Base-by-base conservation (phyloP, 1,140 invertebrate species). In the Ips typographus region DNA sequence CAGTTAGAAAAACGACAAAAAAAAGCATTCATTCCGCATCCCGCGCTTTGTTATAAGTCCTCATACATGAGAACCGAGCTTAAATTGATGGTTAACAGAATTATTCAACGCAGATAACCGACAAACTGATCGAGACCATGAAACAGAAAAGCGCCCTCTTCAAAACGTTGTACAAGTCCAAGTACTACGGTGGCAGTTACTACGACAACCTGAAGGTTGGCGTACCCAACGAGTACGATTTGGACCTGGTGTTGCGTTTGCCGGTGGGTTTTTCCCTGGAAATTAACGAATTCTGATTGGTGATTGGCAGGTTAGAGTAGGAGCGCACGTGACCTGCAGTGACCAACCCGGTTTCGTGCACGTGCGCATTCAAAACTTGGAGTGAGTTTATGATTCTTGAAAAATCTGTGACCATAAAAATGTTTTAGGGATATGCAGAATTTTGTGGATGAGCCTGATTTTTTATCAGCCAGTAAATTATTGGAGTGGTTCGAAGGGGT, bases 221-320 rank as follows among this genome's bases (percentile, higher is more conserved):
- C 0, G 79, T 78, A 56, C 80, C 85, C 2, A 80, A 84, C 66
- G 85, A 87, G 72, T 86, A 81, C 70, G 85, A 86, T 75, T 77
- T 87, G 71, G 81, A 78, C 59, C 69, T 77, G 7, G 49, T 75
- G 5, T 61, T 77, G 5, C 53, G 52, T 22, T 42, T 78, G n/a
- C 74, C 76, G 2, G 60, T 62, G 55, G 22, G 22, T 22, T 22
- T 22, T 22, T 22, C 22, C 22, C 22, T 22, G 22, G 22, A 22
- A 22, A 22, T 22, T 47, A 49, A 44, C 22, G 22, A 22, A 0
- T 22, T 22, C 8, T 59, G 2, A 40, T 40, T 8, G 36, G 4
- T 55, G 4, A 7, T 55, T 37, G 4, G 36, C 52, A 22, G 22
- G 22, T 22, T 22, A 22, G 22, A 22, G 22, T 22, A 22, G 22